These are phyloP conservation scores for Bombycilla garrulus DNA, from an alignment of 2,113 vertebrate genomes.

Conservation along the genomic window DNA sequence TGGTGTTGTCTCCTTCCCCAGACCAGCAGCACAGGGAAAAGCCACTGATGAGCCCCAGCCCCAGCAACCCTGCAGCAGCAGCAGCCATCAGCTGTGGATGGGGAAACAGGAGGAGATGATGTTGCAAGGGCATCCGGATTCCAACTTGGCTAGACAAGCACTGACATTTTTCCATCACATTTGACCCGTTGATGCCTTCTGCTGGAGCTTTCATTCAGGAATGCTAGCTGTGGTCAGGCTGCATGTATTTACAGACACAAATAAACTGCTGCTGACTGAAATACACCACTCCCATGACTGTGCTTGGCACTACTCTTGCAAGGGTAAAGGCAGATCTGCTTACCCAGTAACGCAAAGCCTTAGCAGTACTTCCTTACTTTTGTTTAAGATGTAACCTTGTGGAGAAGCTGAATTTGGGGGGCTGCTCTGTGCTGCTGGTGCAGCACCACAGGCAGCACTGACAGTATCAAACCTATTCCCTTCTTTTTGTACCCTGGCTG, in stretches of 20 bases:
- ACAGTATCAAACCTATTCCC: background rate
- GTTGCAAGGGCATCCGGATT: constrained; percentile 21
- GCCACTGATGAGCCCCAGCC: background rate
- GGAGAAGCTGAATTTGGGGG: background rate
- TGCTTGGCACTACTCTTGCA: background rate
- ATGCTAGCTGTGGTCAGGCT: constrained; percentile 44
- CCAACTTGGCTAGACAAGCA: background rate
- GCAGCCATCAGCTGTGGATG: background rate
- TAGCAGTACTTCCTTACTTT: background rate
- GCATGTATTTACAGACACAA: constrained; percentile 21
- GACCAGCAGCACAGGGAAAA: background rate
- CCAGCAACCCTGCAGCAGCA: background rate
- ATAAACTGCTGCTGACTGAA: constrained; percentile 33
- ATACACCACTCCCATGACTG: constrained; percentile 18
- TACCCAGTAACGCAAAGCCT: background rate
- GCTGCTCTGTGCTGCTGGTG: background rate
- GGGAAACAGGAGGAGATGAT: background rate
- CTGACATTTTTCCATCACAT: constrained; percentile 38
- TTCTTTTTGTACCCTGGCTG: background rate
- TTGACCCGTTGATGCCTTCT: background rate
- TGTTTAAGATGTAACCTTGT: background rate
- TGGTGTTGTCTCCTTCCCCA: background rate
- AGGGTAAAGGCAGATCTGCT: background rate
- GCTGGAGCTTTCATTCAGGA: constrained; percentile 6
- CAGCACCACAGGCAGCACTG: background rate